Conservation (phyloP, 1,140 invertebrate species). For the Heliconius himera region DNA sequence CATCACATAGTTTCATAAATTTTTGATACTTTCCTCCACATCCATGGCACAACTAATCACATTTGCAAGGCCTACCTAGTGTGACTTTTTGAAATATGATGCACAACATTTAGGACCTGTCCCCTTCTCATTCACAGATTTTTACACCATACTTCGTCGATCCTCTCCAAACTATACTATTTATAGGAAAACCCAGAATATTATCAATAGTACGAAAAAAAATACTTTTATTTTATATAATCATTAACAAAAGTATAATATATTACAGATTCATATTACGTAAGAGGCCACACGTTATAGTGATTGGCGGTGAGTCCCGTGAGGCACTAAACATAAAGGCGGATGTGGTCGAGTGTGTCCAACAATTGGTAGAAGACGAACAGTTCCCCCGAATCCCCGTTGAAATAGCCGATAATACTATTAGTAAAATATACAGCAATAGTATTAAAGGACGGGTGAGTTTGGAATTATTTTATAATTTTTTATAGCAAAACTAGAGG, state of each 20-base stretch:
- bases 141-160: too few species aligned
- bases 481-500: not conserved
- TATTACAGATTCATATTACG: conserved; percentile 89
- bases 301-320: conserved; percentile 94
- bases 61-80: too few species aligned
- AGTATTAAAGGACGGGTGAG: conserved; percentile 91
- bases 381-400: conserved; percentile 94
- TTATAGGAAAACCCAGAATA: too few species aligned
- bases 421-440: conserved; percentile 95
- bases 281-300: conserved; percentile 97
- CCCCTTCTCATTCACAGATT: too few species aligned
- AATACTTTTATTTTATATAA: too few species aligned
- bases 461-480: not conserved
- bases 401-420: conserved; percentile 96
- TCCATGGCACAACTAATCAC: too few species aligned
- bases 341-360: conserved; percentile 91
- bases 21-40: too few species aligned
- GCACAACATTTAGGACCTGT: too few species aligned
- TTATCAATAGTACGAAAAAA: too few species aligned
- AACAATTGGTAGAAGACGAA: conserved; percentile 90
- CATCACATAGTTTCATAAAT: too few species aligned
- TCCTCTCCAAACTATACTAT: too few species aligned
- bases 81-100: too few species aligned
- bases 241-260: not conserved
- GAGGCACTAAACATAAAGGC: conserved; percentile 93